These are phyloP conservation scores for Tetramorium alpestre DNA, from an alignment of 1,140 invertebrate genomes.

Conservation along the genomic window DNA sequence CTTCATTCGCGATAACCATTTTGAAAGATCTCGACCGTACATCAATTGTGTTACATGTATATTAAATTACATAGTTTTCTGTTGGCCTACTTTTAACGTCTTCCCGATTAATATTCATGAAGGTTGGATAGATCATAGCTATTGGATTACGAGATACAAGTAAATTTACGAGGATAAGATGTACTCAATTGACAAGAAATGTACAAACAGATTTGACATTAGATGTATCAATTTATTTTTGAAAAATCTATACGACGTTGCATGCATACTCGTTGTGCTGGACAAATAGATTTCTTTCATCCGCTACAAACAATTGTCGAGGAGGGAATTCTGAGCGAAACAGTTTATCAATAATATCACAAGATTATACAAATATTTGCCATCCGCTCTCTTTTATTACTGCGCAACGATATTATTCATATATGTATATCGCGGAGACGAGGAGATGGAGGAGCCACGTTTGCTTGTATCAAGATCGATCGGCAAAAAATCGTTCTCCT, in stretches of 20 bases:
- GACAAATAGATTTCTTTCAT: slow-evolving; percentile 27
- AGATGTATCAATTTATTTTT: neutral
- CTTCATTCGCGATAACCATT: neutral
- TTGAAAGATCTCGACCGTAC: neutral
- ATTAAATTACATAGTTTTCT: neutral
- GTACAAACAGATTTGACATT: neutral
- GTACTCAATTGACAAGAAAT: neutral
- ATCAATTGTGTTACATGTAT: neutral
- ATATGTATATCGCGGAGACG: slow-evolving; percentile 14
- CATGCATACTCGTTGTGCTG: neutral
- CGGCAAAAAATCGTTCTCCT: slow-evolving; percentile 39
- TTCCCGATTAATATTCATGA: neutral
- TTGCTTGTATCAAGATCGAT: slow-evolving; percentile 53
- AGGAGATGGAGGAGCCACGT: slow-evolving; percentile 45
- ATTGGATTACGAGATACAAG: neutral
- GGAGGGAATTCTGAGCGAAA: slow-evolving; percentile 10
- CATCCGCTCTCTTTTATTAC: slow-evolving; percentile 59
- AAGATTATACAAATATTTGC: slow-evolving; percentile 59
- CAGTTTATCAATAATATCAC: slow-evolving; percentile 57
- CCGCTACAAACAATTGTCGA: slow-evolving; percentile 47
- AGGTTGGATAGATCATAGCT: neutral
- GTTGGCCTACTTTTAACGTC: neutral
- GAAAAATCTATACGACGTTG: neutral
- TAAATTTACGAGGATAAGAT: neutral
- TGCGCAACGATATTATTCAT: slow-evolving; percentile 38